Percentiles rank a stretch among this genome's conserved stretches.
phyloP scores from a whole-genome alignment of 2,888 invertebrate genomes.

The Parthenolecanium corni region DNA sequence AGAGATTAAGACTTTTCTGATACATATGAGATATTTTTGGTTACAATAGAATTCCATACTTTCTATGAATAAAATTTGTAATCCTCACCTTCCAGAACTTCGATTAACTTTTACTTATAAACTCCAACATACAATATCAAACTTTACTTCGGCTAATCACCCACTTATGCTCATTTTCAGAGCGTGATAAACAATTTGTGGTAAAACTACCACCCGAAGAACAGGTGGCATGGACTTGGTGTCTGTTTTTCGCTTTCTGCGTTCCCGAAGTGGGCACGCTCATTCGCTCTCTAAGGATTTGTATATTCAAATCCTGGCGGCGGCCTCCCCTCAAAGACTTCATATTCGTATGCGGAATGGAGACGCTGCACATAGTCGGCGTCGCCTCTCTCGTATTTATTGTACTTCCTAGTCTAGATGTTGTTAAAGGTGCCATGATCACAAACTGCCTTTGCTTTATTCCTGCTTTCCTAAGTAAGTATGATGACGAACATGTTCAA shows the following conservation, averaged over 20 bases:
- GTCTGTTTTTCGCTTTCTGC: conserved; percentile 70
- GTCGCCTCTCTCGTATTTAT: conserved; percentile 74
- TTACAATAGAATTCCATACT: too few relatives aligned
- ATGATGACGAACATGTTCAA: background rate
- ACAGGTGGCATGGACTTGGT: conserved; percentile 88
- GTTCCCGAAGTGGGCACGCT: conserved; percentile 80
- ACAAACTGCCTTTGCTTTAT: conserved; percentile 90
- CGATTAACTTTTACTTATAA: too few relatives aligned
- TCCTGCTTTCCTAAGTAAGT: conserved; percentile 52
- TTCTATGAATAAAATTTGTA: too few relatives aligned
- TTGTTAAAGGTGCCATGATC: conserved; percentile 88
- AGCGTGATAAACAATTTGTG: conserved; percentile 74
- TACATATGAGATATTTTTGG: too few relatives aligned
- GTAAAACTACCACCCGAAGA: conserved; percentile 72
- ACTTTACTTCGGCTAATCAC: too few relatives aligned
- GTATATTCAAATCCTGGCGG: conserved; percentile 79
- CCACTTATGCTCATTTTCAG: too few relatives aligned
- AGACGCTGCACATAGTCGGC: conserved; percentile 80
- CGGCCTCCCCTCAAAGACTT: conserved; percentile 55
- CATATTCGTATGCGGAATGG: conserved; percentile 63
- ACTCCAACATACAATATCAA: too few relatives aligned
- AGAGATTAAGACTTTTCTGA: too few relatives aligned
- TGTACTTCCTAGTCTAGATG: conserved; percentile 82
- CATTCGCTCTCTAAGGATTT: conserved; percentile 72
- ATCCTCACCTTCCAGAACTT: too few relatives aligned